Percentiles rank a stretch among this genome's conserved stretches.
Evolutionary conservation across 1,140 invertebrate genomes (phyloP).

Genomic region (Hyphantria cunea): DNA sequence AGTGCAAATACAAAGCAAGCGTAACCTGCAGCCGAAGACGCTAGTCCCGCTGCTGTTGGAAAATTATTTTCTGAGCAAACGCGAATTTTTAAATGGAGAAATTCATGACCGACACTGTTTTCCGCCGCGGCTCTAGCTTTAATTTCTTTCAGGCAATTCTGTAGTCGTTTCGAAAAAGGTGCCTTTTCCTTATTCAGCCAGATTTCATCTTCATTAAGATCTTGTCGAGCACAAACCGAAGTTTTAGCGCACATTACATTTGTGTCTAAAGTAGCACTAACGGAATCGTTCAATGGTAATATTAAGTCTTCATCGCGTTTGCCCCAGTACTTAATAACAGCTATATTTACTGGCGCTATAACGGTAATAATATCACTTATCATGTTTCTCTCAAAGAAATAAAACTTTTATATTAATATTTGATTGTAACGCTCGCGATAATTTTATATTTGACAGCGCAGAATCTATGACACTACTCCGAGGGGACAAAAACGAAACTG

Average conservation of each 20-base stretch:
- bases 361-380: constrained; percentile 4
- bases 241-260: constrained; percentile 95
- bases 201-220: constrained; percentile 89
- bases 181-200: constrained; percentile 96
- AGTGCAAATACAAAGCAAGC: constrained; percentile 92
- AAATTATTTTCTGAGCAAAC: constrained; percentile 99
- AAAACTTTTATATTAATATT: too few species aligned
- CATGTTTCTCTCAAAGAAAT: too few species aligned
- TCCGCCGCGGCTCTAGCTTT: constrained; percentile 77
- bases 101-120: constrained; percentile 71
- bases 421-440: neutral
- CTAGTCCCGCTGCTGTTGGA: constrained; percentile 98
- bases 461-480: too few species aligned
- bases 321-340: neutral
- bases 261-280: constrained; percentile 94
- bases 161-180: constrained; percentile 88
- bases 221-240: constrained; percentile 87
- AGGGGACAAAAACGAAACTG: too few species aligned
- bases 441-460: neutral
- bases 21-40: constrained; percentile 99
- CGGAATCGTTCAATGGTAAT: constrained; percentile 97
- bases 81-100: constrained; percentile 88
- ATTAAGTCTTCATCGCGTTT: constrained; percentile 79
- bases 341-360: neutral
- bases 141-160: constrained; percentile 86